A percentile compares a stretch with the other conserved stretches of the same genome.
phyloP scores from a whole-genome alignment of 2,797 vertebrate genomes.

The Catostomus latipinnis region DNA sequence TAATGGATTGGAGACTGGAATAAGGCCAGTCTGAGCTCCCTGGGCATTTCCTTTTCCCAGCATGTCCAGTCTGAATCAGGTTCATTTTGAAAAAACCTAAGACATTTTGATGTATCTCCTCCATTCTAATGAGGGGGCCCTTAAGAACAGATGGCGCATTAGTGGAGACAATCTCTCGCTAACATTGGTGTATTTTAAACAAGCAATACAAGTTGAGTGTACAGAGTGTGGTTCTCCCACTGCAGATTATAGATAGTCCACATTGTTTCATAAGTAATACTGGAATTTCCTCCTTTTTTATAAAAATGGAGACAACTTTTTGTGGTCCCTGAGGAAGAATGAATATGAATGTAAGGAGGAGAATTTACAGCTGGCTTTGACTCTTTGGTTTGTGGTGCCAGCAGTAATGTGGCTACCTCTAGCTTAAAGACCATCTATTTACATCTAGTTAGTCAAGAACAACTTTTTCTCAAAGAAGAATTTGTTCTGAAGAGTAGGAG shows the following conservation, averaged over 20 bases:
- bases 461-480: constrained; percentile 11
- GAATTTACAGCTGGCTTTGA: constrained; percentile 72
- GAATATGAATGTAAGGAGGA: constrained; percentile 70
- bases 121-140: constrained; percentile 75
- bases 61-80: constrained; percentile 42
- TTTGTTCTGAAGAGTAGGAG: background rate
- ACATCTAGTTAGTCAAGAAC: constrained; percentile 21
- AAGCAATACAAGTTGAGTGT: constrained; percentile 53
- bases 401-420: constrained; percentile 43
- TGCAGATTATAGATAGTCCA: constrained; percentile 35
- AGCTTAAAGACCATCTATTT: background rate
- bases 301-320: constrained; percentile 60
- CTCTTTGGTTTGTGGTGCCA: constrained; percentile 68
- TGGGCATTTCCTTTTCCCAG: constrained; percentile 31
- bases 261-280: constrained; percentile 54
- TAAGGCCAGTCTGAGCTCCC: constrained; percentile 20
- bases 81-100: constrained; percentile 58
- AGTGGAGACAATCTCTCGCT: constrained; percentile 73
- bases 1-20: constrained; percentile 47
- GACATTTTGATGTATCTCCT: constrained; percentile 73
- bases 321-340: constrained; percentile 60
- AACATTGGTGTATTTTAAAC: constrained; percentile 66
- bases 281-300: constrained; percentile 51
- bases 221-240: constrained; percentile 9
- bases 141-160: constrained; percentile 76